phyloP scores from a whole-genome alignment of 2,888 invertebrate genomes.

The Leptinotarsa rubiginosa region DNA sequence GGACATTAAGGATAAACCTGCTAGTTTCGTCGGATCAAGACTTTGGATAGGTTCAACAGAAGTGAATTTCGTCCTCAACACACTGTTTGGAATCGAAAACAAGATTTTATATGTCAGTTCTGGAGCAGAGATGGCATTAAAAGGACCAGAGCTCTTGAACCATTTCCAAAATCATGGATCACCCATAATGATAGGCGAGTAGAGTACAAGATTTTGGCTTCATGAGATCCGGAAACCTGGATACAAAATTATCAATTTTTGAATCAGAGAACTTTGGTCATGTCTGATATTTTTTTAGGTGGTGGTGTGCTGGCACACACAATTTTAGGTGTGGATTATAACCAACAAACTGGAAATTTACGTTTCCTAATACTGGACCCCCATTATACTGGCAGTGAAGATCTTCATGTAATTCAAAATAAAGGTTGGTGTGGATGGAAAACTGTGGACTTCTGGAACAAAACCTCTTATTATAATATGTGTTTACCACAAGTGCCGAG shows the following conservation, averaged over 20 bases:
- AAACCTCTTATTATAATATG: slow-evolving; percentile 94
- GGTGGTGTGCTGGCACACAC: slow-evolving; percentile 98
- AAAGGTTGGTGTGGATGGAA: slow-evolving; percentile 99
- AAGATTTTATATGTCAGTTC: slow-evolving; percentile 88
- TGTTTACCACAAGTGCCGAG: slow-evolving; percentile 86
- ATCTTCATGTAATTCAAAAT: slow-evolving; percentile 76
- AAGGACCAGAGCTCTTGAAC: slow-evolving; percentile 84
- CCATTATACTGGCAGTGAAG: slow-evolving; percentile 93
- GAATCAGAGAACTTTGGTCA: too few relatives aligned
- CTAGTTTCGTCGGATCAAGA: slow-evolving; percentile 86
- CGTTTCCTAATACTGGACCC: slow-evolving; percentile 98
- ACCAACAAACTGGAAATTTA: slow-evolving; percentile 81
- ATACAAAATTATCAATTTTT: too few relatives aligned
- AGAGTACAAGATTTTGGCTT: too few relatives aligned
- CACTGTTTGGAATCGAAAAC: slow-evolving; percentile 79
- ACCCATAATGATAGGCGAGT: slow-evolving; percentile 95
- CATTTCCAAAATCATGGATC: slow-evolving; percentile 95
- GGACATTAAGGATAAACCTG: slow-evolving; percentile 92
- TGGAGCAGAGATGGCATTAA: slow-evolving; percentile 83
- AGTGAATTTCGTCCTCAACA: slow-evolving; percentile 91
- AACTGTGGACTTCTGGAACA: slow-evolving; percentile 92
- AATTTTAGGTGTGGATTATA: slow-evolving; percentile 93
- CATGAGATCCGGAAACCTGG: too few relatives aligned
- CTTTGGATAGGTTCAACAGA: slow-evolving; percentile 99
- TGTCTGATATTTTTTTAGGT: slow-evolving; percentile 69